Conservation (phyloP, 2,888 invertebrate genomes). For the Celastrina argiolus region DNA sequence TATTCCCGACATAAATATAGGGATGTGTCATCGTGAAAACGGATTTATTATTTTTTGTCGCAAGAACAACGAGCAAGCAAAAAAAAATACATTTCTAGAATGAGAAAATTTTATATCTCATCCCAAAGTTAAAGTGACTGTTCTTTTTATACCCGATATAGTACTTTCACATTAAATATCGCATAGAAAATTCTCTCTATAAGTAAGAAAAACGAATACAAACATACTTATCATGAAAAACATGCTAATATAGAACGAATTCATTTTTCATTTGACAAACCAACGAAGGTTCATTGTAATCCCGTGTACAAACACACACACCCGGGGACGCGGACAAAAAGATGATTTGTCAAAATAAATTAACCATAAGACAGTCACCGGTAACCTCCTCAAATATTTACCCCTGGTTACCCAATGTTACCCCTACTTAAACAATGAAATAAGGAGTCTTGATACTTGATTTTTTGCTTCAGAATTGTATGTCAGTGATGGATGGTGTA, state of each 20-base stretch:
- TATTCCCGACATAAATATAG: too few species aligned
- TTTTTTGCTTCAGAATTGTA: slow-evolving; percentile 30
- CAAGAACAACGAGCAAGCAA: too few species aligned
- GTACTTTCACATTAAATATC: too few species aligned
- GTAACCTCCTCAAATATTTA: slow-evolving; percentile 70
- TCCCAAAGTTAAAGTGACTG: too few species aligned
- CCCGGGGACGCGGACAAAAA: slow-evolving; percentile 45
- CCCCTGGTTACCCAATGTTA: slow-evolving; percentile 45
- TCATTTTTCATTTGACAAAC: slow-evolving; percentile 6
- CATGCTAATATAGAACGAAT: neutral
- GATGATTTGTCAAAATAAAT: slow-evolving; percentile 78
- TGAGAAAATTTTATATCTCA: too few species aligned
- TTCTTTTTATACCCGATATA: too few species aligned
- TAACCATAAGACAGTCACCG: slow-evolving; percentile 70
- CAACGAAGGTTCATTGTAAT: slow-evolving; percentile 5
- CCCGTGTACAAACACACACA: slow-evolving; percentile 45
- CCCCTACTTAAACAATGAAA: slow-evolving; percentile 45
- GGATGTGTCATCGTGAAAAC: too few species aligned
- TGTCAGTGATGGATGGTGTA: neutral
- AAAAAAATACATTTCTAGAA: too few species aligned
- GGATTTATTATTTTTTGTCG: too few species aligned
- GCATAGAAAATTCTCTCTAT: too few species aligned
- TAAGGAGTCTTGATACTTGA: slow-evolving; percentile 35
- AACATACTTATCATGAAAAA: too few species aligned
- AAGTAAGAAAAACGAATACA: too few species aligned